Percentiles rank a stretch among this genome's conserved stretches.
These are phyloP conservation scores for Megastigmus dorsalis DNA, from an alignment of 2,888 invertebrate species.

Conservation along the genomic window DNA sequence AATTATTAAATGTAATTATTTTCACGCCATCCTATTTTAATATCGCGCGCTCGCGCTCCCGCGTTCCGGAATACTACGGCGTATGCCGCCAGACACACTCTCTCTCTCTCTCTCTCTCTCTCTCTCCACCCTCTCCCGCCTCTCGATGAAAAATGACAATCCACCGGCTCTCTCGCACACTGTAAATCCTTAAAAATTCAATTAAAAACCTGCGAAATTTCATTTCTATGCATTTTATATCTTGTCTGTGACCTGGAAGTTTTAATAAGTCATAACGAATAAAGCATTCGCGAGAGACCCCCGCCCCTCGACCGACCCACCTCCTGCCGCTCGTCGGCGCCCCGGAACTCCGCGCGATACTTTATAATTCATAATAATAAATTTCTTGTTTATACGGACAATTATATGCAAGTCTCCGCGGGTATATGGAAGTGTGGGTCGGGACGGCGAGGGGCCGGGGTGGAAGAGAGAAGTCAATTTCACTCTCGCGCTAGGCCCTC, in stretches of 20 bases:
- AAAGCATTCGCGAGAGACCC: slow-evolving; percentile 11
- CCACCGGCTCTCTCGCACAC: slow-evolving; percentile 46
- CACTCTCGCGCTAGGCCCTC: slow-evolving; percentile 60
- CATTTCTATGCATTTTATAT: slow-evolving; percentile 56
- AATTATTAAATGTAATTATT: slow-evolving; percentile 71
- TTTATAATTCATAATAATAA: slow-evolving; percentile 37
- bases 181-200: slow-evolving; percentile 57
- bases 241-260: slow-evolving; percentile 50
- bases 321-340: background rate
- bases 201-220: slow-evolving; percentile 56
- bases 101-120: background rate
- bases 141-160: slow-evolving; percentile 55
- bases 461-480: slow-evolving; percentile 38
- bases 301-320: background rate
- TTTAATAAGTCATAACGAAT: slow-evolving; percentile 54
- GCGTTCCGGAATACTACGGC: slow-evolving; percentile 38
- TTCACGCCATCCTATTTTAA: slow-evolving; percentile 68
- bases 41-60: no score
- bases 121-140: background rate
- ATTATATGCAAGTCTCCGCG: slow-evolving; percentile 27
- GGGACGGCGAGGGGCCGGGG: no score
- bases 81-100: slow-evolving; percentile 36
- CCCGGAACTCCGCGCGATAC: background rate
- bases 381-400: slow-evolving; percentile 52
- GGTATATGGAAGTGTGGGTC: no score